These are phyloP conservation scores for Apamea sordens DNA, from an alignment of 2,888 invertebrate species.

Conservation along the genomic window DNA sequence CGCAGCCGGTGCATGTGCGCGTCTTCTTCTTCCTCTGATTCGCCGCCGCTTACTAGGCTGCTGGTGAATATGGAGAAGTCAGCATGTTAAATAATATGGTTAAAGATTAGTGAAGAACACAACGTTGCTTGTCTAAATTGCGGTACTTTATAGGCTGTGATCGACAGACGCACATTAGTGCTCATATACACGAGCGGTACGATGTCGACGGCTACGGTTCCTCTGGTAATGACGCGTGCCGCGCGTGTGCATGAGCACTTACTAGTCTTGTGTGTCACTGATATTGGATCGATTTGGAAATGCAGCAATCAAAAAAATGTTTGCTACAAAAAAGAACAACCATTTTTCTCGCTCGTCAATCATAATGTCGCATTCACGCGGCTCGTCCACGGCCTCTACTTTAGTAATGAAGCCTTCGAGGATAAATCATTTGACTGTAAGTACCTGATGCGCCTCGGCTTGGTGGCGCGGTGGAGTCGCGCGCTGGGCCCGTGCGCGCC, in stretches of 20 bases:
- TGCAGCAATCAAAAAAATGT: not conserved
- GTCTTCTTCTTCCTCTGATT: slow-evolving; percentile 93
- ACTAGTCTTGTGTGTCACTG: not conserved
- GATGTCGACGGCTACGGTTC: not conserved
- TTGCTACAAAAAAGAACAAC: not conserved
- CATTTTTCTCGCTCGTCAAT: not conserved
- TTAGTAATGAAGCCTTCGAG: not conserved
- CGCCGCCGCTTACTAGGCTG: slow-evolving; percentile 92
- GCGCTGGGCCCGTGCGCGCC: slow-evolving; percentile 81
- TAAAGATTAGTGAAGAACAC: no score
- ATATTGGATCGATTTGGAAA: not conserved
- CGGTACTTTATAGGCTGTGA: not conserved
- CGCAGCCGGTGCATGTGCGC: slow-evolving; percentile 92
- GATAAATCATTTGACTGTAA: not conserved
- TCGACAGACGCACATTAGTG: no score
- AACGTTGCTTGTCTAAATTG: not conserved
- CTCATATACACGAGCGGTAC: not conserved
- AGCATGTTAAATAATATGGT: not conserved
- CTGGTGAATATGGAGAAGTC: slow-evolving; percentile 65
- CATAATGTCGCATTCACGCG: no score
- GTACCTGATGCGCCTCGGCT: slow-evolving; percentile 92
- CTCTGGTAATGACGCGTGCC: no score
- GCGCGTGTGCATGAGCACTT: not conserved
- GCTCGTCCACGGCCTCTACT: not conserved
- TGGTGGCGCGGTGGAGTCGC: slow-evolving; percentile 75